Base-by-base conservation (phyloP, 2,888 invertebrate species). In the Harpagoxenus sublaevis region DNA sequence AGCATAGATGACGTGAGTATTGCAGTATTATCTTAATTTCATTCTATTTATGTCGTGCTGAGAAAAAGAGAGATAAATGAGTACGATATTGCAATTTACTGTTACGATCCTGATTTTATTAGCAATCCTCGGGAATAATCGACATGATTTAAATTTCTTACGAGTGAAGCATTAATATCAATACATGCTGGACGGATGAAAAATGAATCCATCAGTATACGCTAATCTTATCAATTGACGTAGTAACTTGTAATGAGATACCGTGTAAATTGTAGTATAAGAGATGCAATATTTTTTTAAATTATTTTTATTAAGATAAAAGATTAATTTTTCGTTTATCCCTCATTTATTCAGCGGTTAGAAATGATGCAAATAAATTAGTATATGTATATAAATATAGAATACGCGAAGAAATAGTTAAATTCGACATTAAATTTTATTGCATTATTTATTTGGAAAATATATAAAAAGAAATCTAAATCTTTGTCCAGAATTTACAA, bases 171-270 rank as follows among this genome's bases (percentile, higher is more conserved):
- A 53, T 77, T 77, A 77, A 63, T 51, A 51, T 63, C 63, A 48
- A 75, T 63, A 31, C 9, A 35, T 8, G 10, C 35, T 23, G 10
- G 15, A 42, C 39, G 39, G 42, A 55, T 66, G 39, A 77, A 51
- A 77, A 28, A 66, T 39, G 51, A 42, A 35, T 68, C 2, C 3
- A 28, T 2, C 3, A 28, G n/a, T 62, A 15, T 28, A 6, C 23
- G 45, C 18, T 77, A 65, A 66, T 39, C 28, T 78, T 42, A 42
- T 77, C 12, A 66, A 77, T 55, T 65, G 6, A 23, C 2, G 28
- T 12, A 3, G 2, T 35, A 45, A 28, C 31, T 60, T 74, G n/a
- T 51, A 77, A 77, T 51, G 42, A 53, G 39, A 23, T 12, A 31
- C 35, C 0, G n/a, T 35, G 12, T 12, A 51, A 15, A 71, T 15